Conservation (phyloP, 1,140 invertebrate species). For the Pogonomyrmex californicus region DNA sequence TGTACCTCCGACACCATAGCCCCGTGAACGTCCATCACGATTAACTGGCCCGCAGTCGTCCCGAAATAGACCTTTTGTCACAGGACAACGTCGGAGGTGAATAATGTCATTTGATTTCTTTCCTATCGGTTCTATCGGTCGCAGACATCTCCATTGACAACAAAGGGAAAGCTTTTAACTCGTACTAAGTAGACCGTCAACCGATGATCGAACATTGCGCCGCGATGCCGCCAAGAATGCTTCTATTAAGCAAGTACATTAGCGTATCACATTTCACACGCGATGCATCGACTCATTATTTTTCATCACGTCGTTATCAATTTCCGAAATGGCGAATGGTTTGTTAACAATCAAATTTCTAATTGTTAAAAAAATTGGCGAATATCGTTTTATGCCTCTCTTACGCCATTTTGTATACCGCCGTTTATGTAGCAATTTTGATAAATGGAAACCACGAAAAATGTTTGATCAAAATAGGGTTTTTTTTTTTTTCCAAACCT, state of each 20-base stretch:
- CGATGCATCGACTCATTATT: constrained; percentile 8
- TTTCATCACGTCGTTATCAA: background rate
- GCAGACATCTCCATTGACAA: background rate
- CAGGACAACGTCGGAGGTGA: background rate
- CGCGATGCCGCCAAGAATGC: constrained; percentile 14
- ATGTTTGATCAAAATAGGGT: background rate
- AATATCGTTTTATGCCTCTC: background rate
- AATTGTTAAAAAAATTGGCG: background rate
- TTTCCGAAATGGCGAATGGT: background rate
- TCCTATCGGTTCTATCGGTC: background rate
- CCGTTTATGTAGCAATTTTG: too few relatives aligned
- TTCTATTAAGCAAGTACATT: constrained; percentile 17
- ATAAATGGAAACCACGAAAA: background rate
- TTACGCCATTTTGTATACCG: background rate
- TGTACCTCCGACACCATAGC: constrained; percentile 97
- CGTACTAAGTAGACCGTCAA: constrained; percentile 5
- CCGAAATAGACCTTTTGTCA: constrained; percentile 95
- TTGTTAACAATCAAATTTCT: background rate
- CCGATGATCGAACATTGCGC: constrained; percentile 38
- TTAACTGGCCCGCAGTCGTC: constrained; percentile 96
- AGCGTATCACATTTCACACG: constrained; percentile 40
- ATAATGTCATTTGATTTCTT: constrained; percentile 25
- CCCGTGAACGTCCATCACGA: constrained; percentile 98
- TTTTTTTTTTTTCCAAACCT: constrained; percentile 86
- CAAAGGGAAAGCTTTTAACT: constrained; percentile 37